Evolutionary conservation across 2,888 invertebrate species (phyloP).

Genomic region (Anthophora plumipes): DNA sequence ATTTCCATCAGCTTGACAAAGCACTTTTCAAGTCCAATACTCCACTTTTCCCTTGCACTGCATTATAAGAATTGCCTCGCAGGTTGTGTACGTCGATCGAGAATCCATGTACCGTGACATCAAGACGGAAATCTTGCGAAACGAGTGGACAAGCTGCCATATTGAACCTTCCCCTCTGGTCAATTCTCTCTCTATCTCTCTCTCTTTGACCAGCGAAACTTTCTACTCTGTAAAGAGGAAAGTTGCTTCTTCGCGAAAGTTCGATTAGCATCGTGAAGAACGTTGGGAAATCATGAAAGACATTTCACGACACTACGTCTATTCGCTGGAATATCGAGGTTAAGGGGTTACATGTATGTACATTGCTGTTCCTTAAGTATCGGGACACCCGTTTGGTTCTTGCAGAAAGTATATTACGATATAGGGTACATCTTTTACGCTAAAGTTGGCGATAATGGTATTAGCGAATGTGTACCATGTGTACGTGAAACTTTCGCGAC

Average conservation of each 20-base stretch:
- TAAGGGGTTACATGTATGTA: background rate
- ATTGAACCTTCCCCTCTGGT: slow-evolving; percentile 52
- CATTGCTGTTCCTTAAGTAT: too few relatives aligned
- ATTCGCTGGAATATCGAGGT: background rate
- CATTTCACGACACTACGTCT: background rate
- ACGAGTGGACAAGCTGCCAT: slow-evolving; percentile 50
- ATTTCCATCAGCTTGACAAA: slow-evolving; percentile 69
- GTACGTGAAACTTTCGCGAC: too few relatives aligned
- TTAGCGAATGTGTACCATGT: too few relatives aligned
- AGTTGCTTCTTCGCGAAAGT: slow-evolving; percentile 27
- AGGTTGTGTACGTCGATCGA: slow-evolving; percentile 34
- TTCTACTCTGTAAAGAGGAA: slow-evolving; percentile 21
- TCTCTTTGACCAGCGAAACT: slow-evolving; percentile 51
- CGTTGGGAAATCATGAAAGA: slow-evolving; percentile 9
- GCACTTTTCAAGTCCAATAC: slow-evolving; percentile 68
- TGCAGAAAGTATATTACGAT: too few relatives aligned
- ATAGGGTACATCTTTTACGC: too few relatives aligned
- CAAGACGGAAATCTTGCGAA: slow-evolving; percentile 41
- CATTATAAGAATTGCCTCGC: slow-evolving; percentile 61
- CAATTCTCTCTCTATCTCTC: too few relatives aligned
- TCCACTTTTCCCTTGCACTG: slow-evolving; percentile 60
- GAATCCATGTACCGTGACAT: slow-evolving; percentile 39
- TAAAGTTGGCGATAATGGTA: too few relatives aligned
- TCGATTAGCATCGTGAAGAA: slow-evolving; percentile 18
- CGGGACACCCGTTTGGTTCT: too few relatives aligned